These are phyloP conservation scores for Aythya fuligula DNA, from an alignment of 2,797 vertebrate species.

Conservation along the genomic window DNA sequence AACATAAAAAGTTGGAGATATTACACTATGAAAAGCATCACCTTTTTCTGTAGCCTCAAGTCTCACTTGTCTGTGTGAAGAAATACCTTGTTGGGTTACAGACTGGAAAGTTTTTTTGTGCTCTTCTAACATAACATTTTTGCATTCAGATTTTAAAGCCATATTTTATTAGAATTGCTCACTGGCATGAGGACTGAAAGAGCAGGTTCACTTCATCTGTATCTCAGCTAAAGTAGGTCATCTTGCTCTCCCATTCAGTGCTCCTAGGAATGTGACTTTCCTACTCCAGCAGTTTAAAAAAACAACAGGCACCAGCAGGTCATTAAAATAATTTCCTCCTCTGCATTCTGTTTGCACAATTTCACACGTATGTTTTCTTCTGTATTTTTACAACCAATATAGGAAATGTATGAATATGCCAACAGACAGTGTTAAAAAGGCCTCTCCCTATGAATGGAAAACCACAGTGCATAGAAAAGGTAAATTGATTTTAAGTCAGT, in stretches of 20 bases:
- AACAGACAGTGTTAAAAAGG: neutral
- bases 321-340: neutral
- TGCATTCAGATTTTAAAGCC: neutral
- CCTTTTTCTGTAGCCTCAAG: neutral
- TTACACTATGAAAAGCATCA: neutral
- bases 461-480: neutral
- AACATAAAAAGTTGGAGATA: neutral
- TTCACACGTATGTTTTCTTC: neutral
- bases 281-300: neutral
- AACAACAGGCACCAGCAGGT: neutral
- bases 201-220: neutral
- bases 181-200: neutral
- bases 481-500: neutral
- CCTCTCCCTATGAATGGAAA: neutral
- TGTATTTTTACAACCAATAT: neutral
- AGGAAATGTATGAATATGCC: neutral
- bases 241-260: neutral
- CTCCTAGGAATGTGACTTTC: neutral
- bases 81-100: neutral
- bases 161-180: neutral
- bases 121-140: neutral
- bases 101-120: neutral
- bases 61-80: neutral
- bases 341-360: neutral
- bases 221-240: constrained; percentile 18